Evolutionary conservation across 2,888 invertebrate genomes (phyloP), one percentile per base, ranked within the genome.

Genomic region (Slavum lentiscoides): DNA sequence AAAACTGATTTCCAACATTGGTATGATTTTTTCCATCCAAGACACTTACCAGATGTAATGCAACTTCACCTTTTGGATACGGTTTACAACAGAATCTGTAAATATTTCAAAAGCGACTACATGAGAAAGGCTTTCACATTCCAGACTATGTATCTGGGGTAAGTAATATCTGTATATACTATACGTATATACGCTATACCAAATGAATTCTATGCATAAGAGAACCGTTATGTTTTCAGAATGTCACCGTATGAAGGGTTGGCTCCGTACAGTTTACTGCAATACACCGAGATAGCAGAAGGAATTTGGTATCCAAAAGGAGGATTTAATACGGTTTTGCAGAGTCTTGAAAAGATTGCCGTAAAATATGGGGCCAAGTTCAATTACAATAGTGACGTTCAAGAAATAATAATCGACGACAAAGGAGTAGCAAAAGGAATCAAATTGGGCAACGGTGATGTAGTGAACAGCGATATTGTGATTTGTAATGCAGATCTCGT

Each of bases 231-330:
- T 74, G 7, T 23, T 39, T 74, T 19, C 21, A 80, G 80, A 58
- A 80, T 80, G 80, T 80, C 80, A 1, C 80, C 80, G 4, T 80
- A 66, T 11, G 80, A 80, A 17, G 80, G 70, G 0, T 39, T 72
- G 7, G 80, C 72, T 23, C 80, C 80, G 0, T 80, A 80, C 21
- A 80, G 15, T 30, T 55, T 80, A 23, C 17, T 80, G 30, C 80
- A 80, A 30, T 80, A 72, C n/a, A 80, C 72, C 2, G 80, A 80
- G 30, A 53, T 80, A 64, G 70, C 58, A 13, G 80, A 80, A 43
- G 80, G 80, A 4, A 72, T 80, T 15, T 80, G 80, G 80, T 80
- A 80, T n/a, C 80, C 80, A 19, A 72, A 64, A 64, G 80, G 80
- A 1, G 80, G 80, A 13, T 80, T 80, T 39, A 53, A 80, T 19